Evolutionary conservation across 2,797 vertebrate genomes (phyloP), one percentile per base, ranked within the genome.

Genomic region (Esox lucius): DNA sequence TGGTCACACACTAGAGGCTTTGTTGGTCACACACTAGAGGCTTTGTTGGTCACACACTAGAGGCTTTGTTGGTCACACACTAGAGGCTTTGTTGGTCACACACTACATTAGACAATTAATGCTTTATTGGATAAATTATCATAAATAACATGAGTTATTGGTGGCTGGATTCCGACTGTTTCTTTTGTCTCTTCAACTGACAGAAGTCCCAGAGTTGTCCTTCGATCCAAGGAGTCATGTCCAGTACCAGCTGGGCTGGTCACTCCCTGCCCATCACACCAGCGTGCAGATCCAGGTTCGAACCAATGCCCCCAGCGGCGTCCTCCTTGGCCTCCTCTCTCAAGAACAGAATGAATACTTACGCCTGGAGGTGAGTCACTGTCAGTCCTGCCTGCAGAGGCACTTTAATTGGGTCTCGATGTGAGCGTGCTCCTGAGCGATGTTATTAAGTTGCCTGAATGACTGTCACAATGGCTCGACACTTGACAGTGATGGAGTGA

Each of bases 221-320:
- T 96, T 97, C 48, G 94, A 94, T 35, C 91, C 93, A 7, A 94
- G 95, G 56, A 95, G 95, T 78, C 92, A 95, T 80, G 65, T 96
- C 67, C 94, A 94, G 78, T 93, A 95, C 84, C 95, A 94, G 92
- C 91, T 97, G 0, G 81, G 88, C 0, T 78, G 93, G 78, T 88
- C 91, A 0, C 72, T 93, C 31, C 91, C 95, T 0, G 87, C 94
- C 0, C 91, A 94, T 4, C 91, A 92, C 82, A 95, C 89, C 0
- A 89, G 77, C 24, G 84, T 96, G 1, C 92, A 95, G 87, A 88
- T 93, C 0, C 91, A 93, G 78, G 79, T 97, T 24, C 92, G 96
- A 76, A 96, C 94, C 0, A 93, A 95, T 4, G 90, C 93, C n/a
- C 72, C 89, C 35, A 9, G 88, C 12, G 83, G 95, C 0, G 87